phyloP scores from a whole-genome alignment of 1,140 invertebrate species.

The Cydia fagiglandana region DNA sequence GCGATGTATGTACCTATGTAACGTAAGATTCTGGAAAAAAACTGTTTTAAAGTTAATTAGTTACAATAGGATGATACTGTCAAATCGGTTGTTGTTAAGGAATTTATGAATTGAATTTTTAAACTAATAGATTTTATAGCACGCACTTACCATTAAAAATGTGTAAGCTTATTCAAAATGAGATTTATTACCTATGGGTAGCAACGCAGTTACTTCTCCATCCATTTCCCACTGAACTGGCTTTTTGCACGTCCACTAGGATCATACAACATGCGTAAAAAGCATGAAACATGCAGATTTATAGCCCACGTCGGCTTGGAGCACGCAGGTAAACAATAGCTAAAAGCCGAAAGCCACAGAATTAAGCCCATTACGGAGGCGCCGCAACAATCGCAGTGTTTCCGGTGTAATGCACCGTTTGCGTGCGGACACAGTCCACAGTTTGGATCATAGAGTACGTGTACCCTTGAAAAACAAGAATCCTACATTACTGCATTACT shows the following conservation, averaged over 20 bases:
- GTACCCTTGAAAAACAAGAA: not conserved
- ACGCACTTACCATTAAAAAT: no score
- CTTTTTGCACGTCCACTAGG: conserved; percentile 6
- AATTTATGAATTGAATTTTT: no score
- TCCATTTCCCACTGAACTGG: not conserved
- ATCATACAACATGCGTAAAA: not conserved
- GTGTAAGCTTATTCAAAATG: no score
- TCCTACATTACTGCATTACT: not conserved
- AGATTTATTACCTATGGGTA: no score
- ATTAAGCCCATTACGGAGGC: conserved; percentile 53
- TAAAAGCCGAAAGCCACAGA: conserved; percentile 58
- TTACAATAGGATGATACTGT: no score
- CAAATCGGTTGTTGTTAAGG: no score
- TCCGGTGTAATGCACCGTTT: conserved; percentile 46
- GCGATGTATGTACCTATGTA: not conserved
- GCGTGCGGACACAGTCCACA: conserved; percentile 8
- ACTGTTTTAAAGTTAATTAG: no score
- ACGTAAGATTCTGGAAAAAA: no score
- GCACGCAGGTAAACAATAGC: conserved; percentile 50
- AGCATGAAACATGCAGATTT: conserved; percentile 15
- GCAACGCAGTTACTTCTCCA: not conserved
- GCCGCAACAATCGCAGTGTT: conserved; percentile 52
- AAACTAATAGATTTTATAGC: no score
- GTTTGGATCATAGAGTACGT: not conserved
- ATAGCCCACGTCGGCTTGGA: conserved; percentile 6